These are phyloP conservation scores for Numenius phaeopus DNA, from an alignment of 2,797 vertebrate species.

Conservation along the genomic window DNA sequence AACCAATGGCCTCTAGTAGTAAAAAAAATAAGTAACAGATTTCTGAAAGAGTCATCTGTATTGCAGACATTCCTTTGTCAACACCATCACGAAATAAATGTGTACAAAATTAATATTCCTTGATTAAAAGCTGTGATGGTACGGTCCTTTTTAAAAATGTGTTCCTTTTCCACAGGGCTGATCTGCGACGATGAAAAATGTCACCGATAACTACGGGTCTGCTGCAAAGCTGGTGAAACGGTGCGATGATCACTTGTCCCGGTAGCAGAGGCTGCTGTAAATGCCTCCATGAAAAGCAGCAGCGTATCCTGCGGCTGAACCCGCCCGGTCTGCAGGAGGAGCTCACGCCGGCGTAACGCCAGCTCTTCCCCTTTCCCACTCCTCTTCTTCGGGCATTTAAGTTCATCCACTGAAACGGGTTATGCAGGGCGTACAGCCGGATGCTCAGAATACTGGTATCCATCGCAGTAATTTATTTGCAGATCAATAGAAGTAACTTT, in stretches of 20 bases:
- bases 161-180: not conserved
- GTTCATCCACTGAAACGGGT: not conserved
- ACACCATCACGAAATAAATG: not conserved
- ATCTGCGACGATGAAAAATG: not conserved
- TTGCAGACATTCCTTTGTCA: not conserved
- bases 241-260: not conserved
- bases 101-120: not conserved
- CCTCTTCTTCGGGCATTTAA: not conserved
- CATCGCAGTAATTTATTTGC: not conserved
- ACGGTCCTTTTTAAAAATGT: not conserved
- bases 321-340: not conserved
- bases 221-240: not conserved
- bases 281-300: not conserved
- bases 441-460: not conserved
- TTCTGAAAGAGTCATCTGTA: not conserved
- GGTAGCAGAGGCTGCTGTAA: not conserved
- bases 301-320: not conserved
- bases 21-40: not conserved
- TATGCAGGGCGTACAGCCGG: not conserved
- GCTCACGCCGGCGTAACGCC: accelerated
- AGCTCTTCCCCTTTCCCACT: not conserved
- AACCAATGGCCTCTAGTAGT: not conserved
- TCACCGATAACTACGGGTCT: not conserved
- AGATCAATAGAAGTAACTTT: not conserved
- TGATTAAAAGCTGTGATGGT: not conserved